A percentile compares a stretch with the other conserved stretches of the same genome.
phyloP scores from a whole-genome alignment of 64 coral and sea anemone genomes.

The Anthopleura sola region DNA sequence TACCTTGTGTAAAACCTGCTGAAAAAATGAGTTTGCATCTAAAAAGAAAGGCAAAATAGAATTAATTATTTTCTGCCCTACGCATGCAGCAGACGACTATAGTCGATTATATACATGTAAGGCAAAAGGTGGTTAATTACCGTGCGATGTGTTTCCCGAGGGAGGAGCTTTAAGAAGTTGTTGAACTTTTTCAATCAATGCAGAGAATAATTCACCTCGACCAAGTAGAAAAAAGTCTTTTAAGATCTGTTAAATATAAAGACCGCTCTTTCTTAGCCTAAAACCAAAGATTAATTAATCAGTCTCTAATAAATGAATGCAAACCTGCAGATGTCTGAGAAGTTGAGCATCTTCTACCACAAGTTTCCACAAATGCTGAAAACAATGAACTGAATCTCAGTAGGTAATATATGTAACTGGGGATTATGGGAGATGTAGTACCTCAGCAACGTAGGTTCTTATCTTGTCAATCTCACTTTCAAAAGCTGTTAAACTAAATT shows the following conservation, averaged over 20 bases:
- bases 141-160: conserved; percentile 74
- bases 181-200: conserved; percentile 83
- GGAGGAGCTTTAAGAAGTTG: conserved; percentile 86
- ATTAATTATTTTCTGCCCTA: neutral
- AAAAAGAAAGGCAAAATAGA: conserved; percentile 11
- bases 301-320: neutral
- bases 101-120: too few relatives aligned
- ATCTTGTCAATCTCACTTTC: conserved; percentile 98
- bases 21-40: conserved; percentile 89
- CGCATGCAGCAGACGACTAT: too few relatives aligned
- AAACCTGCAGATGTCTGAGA: conserved; percentile 65
- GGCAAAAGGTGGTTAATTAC: conserved; percentile 20
- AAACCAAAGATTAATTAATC: too few relatives aligned
- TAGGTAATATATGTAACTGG: neutral
- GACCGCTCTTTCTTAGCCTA: neutral
- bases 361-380: conserved; percentile 94
- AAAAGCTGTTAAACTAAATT: conserved; percentile 79
- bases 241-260: conserved; percentile 53
- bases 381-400: neutral
- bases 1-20: conserved; percentile 94
- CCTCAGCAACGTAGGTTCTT: conserved; percentile 88
- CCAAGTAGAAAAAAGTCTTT: conserved; percentile 96
- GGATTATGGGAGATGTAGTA: neutral
- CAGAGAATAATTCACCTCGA: conserved; percentile 89
- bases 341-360: conserved; percentile 87